Base-by-base conservation (phyloP, 2,888 invertebrate genomes). In the Platynereis dumerilii region DNA sequence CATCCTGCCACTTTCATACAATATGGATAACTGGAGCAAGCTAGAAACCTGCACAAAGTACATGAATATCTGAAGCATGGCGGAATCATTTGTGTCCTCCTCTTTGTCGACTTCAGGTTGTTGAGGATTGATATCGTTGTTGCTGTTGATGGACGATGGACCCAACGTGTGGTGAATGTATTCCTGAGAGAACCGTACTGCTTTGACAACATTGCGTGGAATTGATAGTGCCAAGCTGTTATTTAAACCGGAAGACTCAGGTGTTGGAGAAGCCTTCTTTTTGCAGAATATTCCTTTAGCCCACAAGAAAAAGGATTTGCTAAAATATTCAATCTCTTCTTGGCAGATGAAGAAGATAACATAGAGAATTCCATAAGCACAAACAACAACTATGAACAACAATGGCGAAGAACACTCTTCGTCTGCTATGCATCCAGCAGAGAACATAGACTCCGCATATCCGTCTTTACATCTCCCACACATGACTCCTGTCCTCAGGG, bases 11-110 rank as follows among this genome's bases (percentile, higher is more conserved):
- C 29, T 55, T 3, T 28, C 27, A 29, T 63, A 56, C 2, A 57
- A 20, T n/a, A 63, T 56, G n/a, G 44, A 28, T 17, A 63, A 27
- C 34, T 64, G 57, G 3, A 70, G 64, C 20, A 70, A 48, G 5
- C 55, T 28, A 26, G 68, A 44, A 20, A 62, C 65, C 52, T 70
- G 70, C 22, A 70, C 52, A 44, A 69, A 70, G 56, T 70, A 70
- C 68, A 70, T 68, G 56, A 70, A 68, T 5, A 69, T 66, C 48
- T 69, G 68, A 22, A 70, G 48, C 22, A 56, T 45, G 12, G 57
- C 63, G 1, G 45, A 44, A 28, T 63, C 63, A 28, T 24, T 10
- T 10, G 29, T 26, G 17, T 22, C 42, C 27, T 53, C 24, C 52
- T 48, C 22, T 42, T 42, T 17, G 17, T 42, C 17, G 7, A 20